Base-by-base conservation (phyloP, 53 echinoderm and acorn worm species). In the Actinopyga echinites region DNA sequence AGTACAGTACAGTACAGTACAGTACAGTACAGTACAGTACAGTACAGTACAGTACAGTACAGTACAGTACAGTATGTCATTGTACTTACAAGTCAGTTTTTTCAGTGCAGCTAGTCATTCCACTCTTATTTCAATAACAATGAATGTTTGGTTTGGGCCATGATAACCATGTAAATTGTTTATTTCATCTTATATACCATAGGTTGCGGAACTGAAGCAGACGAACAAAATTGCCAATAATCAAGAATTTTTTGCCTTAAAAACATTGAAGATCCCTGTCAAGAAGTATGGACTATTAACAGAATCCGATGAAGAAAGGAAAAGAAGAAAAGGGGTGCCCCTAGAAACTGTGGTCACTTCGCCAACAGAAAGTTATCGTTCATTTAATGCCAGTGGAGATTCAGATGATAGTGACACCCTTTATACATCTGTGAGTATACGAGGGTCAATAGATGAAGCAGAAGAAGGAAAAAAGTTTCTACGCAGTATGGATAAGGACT, bases 141-240 rank as follows among this genome's bases (percentile, higher is more conserved):
- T n/a, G n/a, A n/a, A n/a, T n/a, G n/a, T n/a, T n/a, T n/a, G 49
- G 13, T 17, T 49, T 49, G 15, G 1, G 49, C 49, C 37, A 49
- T 13, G 2, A 15, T 17, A 15, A n/a, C 17, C 7, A 15, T 44
- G 7, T 49, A 15, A 15, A 49, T 17, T n/a, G n/a, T 13, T 49
- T 3, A 49, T 2, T 49, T 17, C 17, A 15, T 49, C 49, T 49
- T 49, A 49, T 30, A 66, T 34, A 36, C 26, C 30, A 29, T 44
- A 97, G 97, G 83, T 97, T 56, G 68, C 94, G 22, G 97, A 97
- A 66, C 84, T 97, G 79, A 97, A 97, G 75, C 83, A 93, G 62
- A 82, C 90, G 37, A 97, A 97, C 85, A 97, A 97, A 23, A 90
- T 97, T n/a, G 87, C 92, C 30, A 89, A 84, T 15, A 92, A 93